Evolutionary conservation across 2,113 vertebrate genomes (phyloP), one percentile per base, ranked within the genome.

Genomic region (Nibea coibor): DNA sequence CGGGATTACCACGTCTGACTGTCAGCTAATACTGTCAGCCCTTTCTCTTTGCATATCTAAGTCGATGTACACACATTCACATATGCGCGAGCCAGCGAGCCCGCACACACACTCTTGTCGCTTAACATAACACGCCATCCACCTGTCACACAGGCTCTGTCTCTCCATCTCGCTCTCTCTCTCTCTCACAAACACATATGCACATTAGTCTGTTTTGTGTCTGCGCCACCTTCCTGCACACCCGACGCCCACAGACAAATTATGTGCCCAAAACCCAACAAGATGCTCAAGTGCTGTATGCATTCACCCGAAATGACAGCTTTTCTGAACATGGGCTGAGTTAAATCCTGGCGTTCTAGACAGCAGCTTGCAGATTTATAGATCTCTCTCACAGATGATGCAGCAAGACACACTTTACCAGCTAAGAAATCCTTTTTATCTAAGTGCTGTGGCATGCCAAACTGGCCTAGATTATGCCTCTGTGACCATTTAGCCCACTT

Each of bases 341-440:
- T 72, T 54, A 61, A 87, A 72, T 82, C 50, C 28, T 26, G 22
- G 20, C 20, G 1, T 81, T 80, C 48, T 35, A 68, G 81, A 73
- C 80, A 57, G 80, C 50, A 68, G 80, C 65, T 77, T 79, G 45
- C 75, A 74, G 69, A 89, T 89, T 80, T 76, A 85, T 62, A 53
- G 53, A 78, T 80, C 51, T 71, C 57, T 76, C 58, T 47, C 47
- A 75, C 43, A 72, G 64, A 86, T 67, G 72, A 78, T 59, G 67
- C 72, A 73, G 67, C 81, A 56, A 76, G 61, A 65, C 45, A 26
- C 50, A 70, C 45, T 80, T 64, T 50, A 64, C 58, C 65, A 56
- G 76, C 45, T 74, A 31, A 71, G 39, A 77, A 70, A 76, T 71
- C 35, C 4, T 22, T 82, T 88, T 83, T 54, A 48, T 68, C 8